Evolutionary conservation across 1,140 invertebrate genomes (phyloP), one percentile per base, ranked within the genome.

Genomic region (Matsumurasca onukii): DNA sequence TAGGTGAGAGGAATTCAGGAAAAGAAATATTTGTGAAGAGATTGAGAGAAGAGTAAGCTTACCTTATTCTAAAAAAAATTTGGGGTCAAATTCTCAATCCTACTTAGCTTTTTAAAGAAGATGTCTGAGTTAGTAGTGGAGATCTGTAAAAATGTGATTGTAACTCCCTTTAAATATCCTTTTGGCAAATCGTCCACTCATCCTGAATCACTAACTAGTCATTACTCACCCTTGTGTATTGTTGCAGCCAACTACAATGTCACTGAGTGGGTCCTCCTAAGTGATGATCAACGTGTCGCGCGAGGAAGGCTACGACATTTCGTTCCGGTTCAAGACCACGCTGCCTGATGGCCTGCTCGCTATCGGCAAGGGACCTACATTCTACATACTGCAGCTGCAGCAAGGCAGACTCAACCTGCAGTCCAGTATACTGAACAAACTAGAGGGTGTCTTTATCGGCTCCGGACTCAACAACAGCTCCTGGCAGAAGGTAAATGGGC

Each of bases 261-360:
- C 94, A 0, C 84, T 97, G 72, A 88, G 86, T 70, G 89, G 88
- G 48, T 85, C 82, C 69, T 93, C 92, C 31, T 87, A 89, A 76
- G 87, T 91, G 29, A 84, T 87, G 45, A 88, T 93, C 12, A 90
- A 92, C 72, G 93, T 91, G 0, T 85, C 85, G 12, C 85, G 91
- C 29, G 90, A 92, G 70, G 91, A 93, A 77, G 91, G 91, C 52
- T 95, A 95, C 78, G 91, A 93, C 75, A 90, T 97, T 45, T 88
- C 91, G 70, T 90, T 97, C 75, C 82, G 92, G 27, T 97, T 98
- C 78, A 90, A 93, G 75, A 98, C 95, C 0, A 97, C 95, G 2
- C 78, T 97, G 29, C 86, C 89, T 0, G 89, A 90, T 78, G 93
- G 92, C 25, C 80, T 95, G n/a, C 78, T 98, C 62, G 92, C 92